Base-by-base conservation (phyloP, 2,888 invertebrate species). In the Rhimphoctona megacephalus region DNA sequence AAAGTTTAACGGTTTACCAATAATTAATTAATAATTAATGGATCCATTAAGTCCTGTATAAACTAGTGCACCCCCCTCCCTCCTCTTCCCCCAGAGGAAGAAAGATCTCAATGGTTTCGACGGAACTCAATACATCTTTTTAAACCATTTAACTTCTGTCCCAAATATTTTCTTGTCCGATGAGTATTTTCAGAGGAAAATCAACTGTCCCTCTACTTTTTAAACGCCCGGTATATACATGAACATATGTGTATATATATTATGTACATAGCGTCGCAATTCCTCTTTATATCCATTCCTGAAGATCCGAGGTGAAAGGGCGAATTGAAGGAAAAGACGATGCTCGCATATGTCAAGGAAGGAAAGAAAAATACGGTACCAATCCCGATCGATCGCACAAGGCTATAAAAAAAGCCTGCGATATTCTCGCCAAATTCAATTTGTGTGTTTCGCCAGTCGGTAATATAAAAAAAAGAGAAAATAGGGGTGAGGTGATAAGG, bases 371-470 rank as follows among this genome's bases (percentile, higher is more conserved):
- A 69, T 30, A 77, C 61, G 49, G 19, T 25, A 19, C 14, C 39
- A 9, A 67, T 67, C 54, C 73, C 66, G 67, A 30, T 66, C 57
- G 49, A 49, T 69, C 69, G 67, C 64, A 30, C 25, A 39, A 69
- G 39, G 22, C 54, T 49, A 22, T 79, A 36, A 39, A 81, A 67
- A 54, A 39, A 76, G 57, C 39, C 25, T 49, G 66, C 22, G 77
- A 83, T 83, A 81, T 86, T 81, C 77, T 72, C 66, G 61, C 30
- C 49, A 77, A 86, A 86, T 83, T 83, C 80, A 81, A 86, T 83
- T 83, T 86, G 67, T 83, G 70, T 80, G 80, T 80, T 83, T 79
- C 67, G 36, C 57, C 36, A 17, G 54, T 72, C 52, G 30, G 52
- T 77, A n/a, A 77, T 67, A 74, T 73, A 66, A 81, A 74, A 66